phyloP scores from a whole-genome alignment of 2,888 invertebrate genomes.

The Andrena minutula region DNA sequence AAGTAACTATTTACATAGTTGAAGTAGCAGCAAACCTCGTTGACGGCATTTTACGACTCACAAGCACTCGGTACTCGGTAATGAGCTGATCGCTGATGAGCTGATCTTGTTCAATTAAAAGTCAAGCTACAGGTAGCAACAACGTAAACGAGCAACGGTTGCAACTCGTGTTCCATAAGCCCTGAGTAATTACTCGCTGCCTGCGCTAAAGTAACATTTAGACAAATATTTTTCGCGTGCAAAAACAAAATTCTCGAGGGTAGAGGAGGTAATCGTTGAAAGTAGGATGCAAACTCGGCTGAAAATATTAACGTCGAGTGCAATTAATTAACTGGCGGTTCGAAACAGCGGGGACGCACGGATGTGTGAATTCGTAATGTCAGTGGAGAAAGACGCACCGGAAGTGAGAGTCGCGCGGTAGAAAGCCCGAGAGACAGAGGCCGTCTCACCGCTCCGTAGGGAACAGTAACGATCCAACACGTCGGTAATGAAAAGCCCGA shows the following conservation, averaged over 20 bases:
- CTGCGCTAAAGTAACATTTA: background rate
- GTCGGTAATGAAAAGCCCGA: constrained; percentile 62
- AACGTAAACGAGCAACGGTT: background rate
- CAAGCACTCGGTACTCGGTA: background rate
- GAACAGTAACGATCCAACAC: constrained; percentile 51
- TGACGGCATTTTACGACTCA: background rate
- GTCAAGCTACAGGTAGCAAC: background rate
- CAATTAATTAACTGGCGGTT: constrained; percentile 46
- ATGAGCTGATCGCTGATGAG: background rate
- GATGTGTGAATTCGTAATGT: constrained; percentile 45
- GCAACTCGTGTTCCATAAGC: background rate
- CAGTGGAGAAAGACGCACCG: background rate
- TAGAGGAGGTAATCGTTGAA: background rate
- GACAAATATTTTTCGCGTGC: no score
- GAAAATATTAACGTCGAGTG: constrained; percentile 44
- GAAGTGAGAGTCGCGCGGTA: constrained; percentile 35
- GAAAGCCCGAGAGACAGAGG: constrained; percentile 34
- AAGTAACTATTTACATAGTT: background rate
- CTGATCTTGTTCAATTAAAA: constrained; percentile 1
- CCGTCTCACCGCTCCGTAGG: constrained; percentile 32
- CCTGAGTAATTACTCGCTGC: background rate
- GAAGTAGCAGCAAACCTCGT: constrained; percentile 4
- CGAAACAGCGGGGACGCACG: constrained; percentile 6
- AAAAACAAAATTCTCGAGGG: no score
- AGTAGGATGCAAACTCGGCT: background rate